Base-by-base conservation (phyloP, 2,113 vertebrate genomes). In the Pyxicephalus adspersus region DNA sequence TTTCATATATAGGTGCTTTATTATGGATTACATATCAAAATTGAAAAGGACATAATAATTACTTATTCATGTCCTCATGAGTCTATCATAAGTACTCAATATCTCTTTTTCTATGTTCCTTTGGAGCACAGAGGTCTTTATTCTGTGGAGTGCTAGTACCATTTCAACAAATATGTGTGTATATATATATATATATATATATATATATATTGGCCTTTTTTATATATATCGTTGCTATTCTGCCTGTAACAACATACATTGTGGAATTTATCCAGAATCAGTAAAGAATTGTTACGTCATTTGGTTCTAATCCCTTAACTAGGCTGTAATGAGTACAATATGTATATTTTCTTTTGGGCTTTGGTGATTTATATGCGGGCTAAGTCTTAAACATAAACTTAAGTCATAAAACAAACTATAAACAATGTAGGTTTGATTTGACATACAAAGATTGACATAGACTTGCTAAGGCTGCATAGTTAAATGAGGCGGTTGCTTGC, bases 301-400 rank as follows among this genome's bases (percentile, higher is more conserved):
- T 54, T 64, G 50, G 26, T 61, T 75, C 72, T 64, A 66, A 81
- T 81, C 61, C 70, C 60, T 75, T 81, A 75, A 81, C 71, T 64
- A 65, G 79, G 25, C 58, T 66, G 50, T 74, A 74, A 81, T 81
- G 70, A 75, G 54, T 58, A 66, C 80, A 81, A 66, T 81, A 81
- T 81, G 71, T 63, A 74, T 74, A 71, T 61, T 70, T 64, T 79
- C 54, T 71, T 78, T 71, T 61, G 67, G 70, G 38, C 29, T 51
- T 54, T 72, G 5, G 25, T 55, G 63, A 78, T 66, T 78, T 78
- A 66, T 78, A 74, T 74, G 71, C 71, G 38, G 71, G 20, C 54
- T 74, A 74, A 74, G 29, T 74, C 71, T 74, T 74, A 58, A 74
- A 60, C 71, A 74, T 74, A 74, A 78, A 54, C 50, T 78, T 57